Evolutionary conservation across 2,113 vertebrate species (phyloP).

Genomic region (Equus quagga): DNA sequence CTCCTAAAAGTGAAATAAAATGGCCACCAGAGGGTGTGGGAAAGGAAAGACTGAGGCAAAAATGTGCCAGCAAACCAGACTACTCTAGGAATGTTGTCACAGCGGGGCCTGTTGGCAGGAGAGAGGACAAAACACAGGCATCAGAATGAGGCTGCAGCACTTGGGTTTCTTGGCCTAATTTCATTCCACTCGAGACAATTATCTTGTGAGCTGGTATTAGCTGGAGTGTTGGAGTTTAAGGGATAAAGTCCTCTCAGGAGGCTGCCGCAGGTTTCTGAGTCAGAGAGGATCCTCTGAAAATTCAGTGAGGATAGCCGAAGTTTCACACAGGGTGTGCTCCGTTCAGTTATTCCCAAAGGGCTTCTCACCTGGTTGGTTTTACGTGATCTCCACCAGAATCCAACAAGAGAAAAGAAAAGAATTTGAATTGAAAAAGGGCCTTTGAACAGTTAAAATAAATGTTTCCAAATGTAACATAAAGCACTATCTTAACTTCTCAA

Average conservation of each 20-base stretch:
- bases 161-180: not conserved
- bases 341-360: not conserved
- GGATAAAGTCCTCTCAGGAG: not conserved
- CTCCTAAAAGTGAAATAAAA: not conserved
- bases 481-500: not conserved
- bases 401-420: not conserved
- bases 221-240: not conserved
- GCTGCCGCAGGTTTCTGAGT: not conserved
- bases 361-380: not conserved
- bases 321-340: not conserved
- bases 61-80: not conserved
- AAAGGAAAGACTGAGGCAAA: not conserved
- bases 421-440: not conserved
- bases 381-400: not conserved
- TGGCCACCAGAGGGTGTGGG: not conserved
- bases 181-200: not conserved
- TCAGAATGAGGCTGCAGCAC: not conserved
- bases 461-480: constrained; percentile 6
- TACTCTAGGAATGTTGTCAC: not conserved
- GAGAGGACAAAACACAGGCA: not conserved
- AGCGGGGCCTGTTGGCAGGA: not conserved
- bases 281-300: not conserved
- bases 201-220: not conserved
- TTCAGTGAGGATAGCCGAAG: not conserved
- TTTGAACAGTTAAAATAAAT: not conserved